Conservation (phyloP, 2,113 vertebrate genomes). For the Daboia siamensis region DNA sequence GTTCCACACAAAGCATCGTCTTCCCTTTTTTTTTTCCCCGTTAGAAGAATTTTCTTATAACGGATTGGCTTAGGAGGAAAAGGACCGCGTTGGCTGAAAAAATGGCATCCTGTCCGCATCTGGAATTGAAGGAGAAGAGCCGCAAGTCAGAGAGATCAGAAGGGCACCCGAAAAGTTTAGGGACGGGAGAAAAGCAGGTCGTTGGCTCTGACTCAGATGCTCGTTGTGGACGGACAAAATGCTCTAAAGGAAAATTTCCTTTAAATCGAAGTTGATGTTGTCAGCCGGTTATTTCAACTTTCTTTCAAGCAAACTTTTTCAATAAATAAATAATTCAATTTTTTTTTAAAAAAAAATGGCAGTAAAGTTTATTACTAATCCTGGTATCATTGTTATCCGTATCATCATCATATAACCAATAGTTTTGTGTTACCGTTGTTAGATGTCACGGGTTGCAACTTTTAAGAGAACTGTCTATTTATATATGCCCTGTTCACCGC, state of each 20-base stretch:
- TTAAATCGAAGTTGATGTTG: not conserved
- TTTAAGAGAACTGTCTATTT: not conserved
- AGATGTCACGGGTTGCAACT: not conserved
- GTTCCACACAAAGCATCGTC: not conserved
- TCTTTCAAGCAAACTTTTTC: not conserved
- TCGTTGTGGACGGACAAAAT: not conserved
- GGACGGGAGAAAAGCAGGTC: not conserved
- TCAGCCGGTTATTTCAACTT: not conserved
- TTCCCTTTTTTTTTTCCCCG: not conserved
- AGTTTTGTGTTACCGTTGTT: not conserved
- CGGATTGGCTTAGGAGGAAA: not conserved
- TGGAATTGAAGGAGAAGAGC: too few species aligned
- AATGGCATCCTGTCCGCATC: not conserved
- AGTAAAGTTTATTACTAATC: not conserved
- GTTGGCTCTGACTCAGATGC: not conserved
- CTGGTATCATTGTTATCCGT: not conserved
- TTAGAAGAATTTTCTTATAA: not conserved
- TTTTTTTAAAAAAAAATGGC: not conserved
- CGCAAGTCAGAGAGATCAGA: not conserved
- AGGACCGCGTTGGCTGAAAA: not conserved
- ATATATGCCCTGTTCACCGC: too few species aligned
- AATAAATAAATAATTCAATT: not conserved
- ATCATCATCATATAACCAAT: not conserved
- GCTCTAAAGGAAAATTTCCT: not conserved
- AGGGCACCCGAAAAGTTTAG: not conserved